phyloP scores from a whole-genome alignment of 2,797 vertebrate species.

The Melanotaenia boesemani region DNA sequence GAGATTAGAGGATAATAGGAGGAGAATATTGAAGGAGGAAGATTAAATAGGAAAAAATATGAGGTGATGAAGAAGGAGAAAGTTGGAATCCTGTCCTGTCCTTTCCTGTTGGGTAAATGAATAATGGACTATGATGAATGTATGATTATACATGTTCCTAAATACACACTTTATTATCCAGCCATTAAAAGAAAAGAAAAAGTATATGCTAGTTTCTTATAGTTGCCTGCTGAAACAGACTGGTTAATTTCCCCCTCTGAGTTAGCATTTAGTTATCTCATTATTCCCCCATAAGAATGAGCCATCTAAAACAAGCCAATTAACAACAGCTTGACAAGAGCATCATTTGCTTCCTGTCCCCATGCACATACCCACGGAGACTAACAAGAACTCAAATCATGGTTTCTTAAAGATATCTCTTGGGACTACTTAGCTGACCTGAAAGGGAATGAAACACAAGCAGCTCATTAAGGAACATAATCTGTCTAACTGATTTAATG shows the following conservation, averaged over 20 bases:
- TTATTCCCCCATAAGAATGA: constrained; percentile 39
- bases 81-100: constrained; percentile 26
- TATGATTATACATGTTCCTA: neutral
- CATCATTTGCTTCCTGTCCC: constrained; percentile 30
- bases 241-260: constrained; percentile 3
- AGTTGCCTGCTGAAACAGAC: constrained; percentile 16
- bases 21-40: neutral
- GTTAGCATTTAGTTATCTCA: constrained; percentile 25
- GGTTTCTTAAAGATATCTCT: constrained; percentile 1
- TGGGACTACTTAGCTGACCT: constrained; percentile 14
- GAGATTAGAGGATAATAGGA: neutral
- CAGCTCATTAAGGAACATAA: constrained; percentile 27
- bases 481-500: constrained; percentile 39
- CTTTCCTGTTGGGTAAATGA: constrained; percentile 50
- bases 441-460: constrained; percentile 12
- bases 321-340: constrained; percentile 23
- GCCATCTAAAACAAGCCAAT: constrained; percentile 31
- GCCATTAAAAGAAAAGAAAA: constrained; percentile 17
- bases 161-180: constrained; percentile 29
- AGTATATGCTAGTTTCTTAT: constrained; percentile 26
- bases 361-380: constrained; percentile 5
- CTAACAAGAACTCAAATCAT: neutral
- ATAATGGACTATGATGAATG: constrained; percentile 39
- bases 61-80: constrained; percentile 25
- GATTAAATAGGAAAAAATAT: constrained; percentile 13